phyloP scores from a whole-genome alignment of 2,888 invertebrate species.

The Meteorus cinctellus region DNA sequence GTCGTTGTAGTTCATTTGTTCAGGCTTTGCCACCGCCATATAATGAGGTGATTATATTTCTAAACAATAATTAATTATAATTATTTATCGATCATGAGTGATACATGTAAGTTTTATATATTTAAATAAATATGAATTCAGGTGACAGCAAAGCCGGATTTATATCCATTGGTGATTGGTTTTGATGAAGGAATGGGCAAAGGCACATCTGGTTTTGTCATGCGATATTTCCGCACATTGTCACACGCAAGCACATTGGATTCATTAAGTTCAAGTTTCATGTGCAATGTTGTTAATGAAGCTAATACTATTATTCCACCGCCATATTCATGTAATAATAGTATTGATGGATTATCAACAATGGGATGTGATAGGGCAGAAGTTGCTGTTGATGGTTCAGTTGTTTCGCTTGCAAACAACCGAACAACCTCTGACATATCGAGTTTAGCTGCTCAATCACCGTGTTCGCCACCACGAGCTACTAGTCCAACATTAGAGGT shows the following conservation, averaged over 20 bases:
- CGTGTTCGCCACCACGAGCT: conserved; percentile 85
- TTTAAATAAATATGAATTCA: conserved; percentile 65
- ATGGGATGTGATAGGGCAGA: conserved; percentile 65
- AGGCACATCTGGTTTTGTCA: conserved; percentile 86
- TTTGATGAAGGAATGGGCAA: conserved; percentile 81
- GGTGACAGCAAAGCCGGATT: conserved; percentile 90
- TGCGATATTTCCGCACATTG: conserved; percentile 87
- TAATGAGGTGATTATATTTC: conserved; percentile 79
- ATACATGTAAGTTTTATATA: not conserved
- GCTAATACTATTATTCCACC: conserved; percentile 89
- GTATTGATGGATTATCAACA: conserved; percentile 78
- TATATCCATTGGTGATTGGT: conserved; percentile 89
- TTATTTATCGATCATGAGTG: not conserved
- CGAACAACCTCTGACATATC: conserved; percentile 81
- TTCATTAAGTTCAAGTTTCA: conserved; percentile 89
- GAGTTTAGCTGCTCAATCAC: conserved; percentile 81
- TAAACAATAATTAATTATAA: conserved; percentile 35
- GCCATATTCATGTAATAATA: conserved; percentile 83
- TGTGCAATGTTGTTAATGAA: conserved; percentile 90
- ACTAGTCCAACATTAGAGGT: conserved; percentile 88
- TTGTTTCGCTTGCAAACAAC: conserved; percentile 73
- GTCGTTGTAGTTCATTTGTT: conserved; percentile 88
- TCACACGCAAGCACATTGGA: conserved; percentile 91
- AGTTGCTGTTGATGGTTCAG: conserved; percentile 64
- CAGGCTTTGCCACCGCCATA: conserved; percentile 85